Conservation (phyloP, 2,113 vertebrate genomes). For the Ictalurus furcatus region DNA sequence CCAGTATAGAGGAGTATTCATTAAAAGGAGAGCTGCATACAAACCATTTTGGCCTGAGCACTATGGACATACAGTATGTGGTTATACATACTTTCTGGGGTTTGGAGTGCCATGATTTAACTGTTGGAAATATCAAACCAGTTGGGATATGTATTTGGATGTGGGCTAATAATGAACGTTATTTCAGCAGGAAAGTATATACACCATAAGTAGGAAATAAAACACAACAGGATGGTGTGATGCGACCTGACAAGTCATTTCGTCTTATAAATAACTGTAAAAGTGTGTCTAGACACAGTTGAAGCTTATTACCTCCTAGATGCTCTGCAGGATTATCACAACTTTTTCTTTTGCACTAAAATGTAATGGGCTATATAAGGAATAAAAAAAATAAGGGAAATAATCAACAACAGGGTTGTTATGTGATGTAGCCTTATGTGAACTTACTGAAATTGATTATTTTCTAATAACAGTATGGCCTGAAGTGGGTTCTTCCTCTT, state of each 20-base stretch:
- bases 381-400: not conserved
- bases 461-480: not conserved
- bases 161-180: not conserved
- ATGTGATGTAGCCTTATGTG: not conserved
- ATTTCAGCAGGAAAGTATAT: not conserved
- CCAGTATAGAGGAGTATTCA: conserved; percentile 9
- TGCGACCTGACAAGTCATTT: no score
- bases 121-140: not conserved
- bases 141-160: not conserved
- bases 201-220: not conserved
- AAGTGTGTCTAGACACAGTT: no score
- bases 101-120: not conserved
- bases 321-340: not conserved
- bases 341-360: not conserved
- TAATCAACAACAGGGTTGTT: not conserved
- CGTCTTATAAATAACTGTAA: no score
- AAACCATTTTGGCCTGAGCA: not conserved
- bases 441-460: not conserved
- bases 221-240: not conserved
- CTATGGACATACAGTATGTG: not conserved
- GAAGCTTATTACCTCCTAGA: not conserved
- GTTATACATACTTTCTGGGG: not conserved
- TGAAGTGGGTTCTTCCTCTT: not conserved
- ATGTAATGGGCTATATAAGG: not conserved
- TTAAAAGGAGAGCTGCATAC: not conserved